Conservation (phyloP, 1,140 invertebrate species). For the Macrosteles quadrilineatus region DNA sequence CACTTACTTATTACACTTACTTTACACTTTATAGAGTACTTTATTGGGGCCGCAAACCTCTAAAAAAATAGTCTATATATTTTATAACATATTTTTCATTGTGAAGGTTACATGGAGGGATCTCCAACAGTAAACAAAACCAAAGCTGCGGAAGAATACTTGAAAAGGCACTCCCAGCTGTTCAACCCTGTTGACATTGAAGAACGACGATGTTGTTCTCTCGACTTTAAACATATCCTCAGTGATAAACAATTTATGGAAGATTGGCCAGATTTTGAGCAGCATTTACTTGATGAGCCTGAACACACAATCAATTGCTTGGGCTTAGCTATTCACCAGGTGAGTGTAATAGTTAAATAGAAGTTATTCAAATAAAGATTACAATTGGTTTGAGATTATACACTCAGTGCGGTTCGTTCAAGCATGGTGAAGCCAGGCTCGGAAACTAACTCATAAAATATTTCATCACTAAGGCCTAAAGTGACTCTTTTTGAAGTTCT, state of each 20-base stretch:
- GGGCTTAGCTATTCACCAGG: conserved; percentile 72
- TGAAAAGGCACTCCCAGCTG: conserved; percentile 55
- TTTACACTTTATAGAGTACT: too few relatives aligned
- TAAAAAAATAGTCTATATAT: too few relatives aligned
- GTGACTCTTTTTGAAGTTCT: too few relatives aligned
- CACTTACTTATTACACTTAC: too few relatives aligned
- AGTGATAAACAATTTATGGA: conserved; percentile 59
- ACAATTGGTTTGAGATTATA: neutral
- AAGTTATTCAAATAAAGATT: neutral
- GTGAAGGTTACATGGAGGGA: conserved; percentile 56
- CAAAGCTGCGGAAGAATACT: conserved; percentile 56
- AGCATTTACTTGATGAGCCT: conserved; percentile 66
- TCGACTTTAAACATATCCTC: conserved; percentile 65
- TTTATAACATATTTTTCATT: too few relatives aligned
- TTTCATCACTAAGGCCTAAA: neutral
- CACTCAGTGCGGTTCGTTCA: too few relatives aligned
- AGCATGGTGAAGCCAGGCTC: too few relatives aligned
- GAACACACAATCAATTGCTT: conserved; percentile 64
- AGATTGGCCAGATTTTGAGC: conserved; percentile 62
- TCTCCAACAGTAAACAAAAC: conserved; percentile 55
- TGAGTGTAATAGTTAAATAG: conserved; percentile 44
- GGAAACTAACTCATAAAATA: too few relatives aligned
- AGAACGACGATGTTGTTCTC: conserved; percentile 59
- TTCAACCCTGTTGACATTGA: conserved; percentile 62
- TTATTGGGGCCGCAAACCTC: too few relatives aligned